Evolutionary conservation across 2,113 vertebrate genomes (phyloP), one percentile per base, ranked within the genome.

Genomic region (Phylloscopus trochiloides): DNA sequence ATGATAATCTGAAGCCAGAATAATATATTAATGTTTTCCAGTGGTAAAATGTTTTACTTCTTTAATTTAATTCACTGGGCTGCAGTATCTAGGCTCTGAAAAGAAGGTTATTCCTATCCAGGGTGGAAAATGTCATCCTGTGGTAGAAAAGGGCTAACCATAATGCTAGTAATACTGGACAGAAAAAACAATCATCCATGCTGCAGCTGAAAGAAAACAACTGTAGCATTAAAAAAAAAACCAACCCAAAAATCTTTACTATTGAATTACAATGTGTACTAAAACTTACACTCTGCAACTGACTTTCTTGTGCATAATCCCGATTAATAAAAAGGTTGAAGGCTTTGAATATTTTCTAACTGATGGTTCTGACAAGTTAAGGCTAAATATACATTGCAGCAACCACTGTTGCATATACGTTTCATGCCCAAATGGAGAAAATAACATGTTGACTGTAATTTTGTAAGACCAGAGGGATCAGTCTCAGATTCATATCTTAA

Each of bases 391-490:
- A 92, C 72, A 90, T 83, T 89, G n/a, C 8, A 6, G 62, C 81
- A 79, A 93, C 90, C 86, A 50, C 91, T 26, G 21, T 88, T 96
- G 94, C 94, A 90, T 96, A 97, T 97, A 97, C 4, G 21, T 88
- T 96, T 95, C 63, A 52, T 80, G 90, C 76, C 94, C 72, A 96
- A 97, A 97, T 90, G 91, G 96, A 96, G 98, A 97, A 98, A 97
- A 97, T 95, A 90, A 97, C 90, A 78, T 75, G 76, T 93, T 96
- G 97, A 94, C 91, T 96, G 97, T 97, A 98, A 97, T 97, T 97
- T 96, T 94, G 28, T 97, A 92, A 97, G 97, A 94, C 95, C 88
- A 68, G 94, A 85, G 77, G 67, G 96, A 96, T 97, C 86, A 94
- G 94, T 82, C 95, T 81, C 92, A 91, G 91, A 97, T 97, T 97